Percentiles rank a stretch among this genome's conserved stretches.
Conservation (phyloP, 1,140 invertebrate species). For the Uloborus diversus region DNA sequence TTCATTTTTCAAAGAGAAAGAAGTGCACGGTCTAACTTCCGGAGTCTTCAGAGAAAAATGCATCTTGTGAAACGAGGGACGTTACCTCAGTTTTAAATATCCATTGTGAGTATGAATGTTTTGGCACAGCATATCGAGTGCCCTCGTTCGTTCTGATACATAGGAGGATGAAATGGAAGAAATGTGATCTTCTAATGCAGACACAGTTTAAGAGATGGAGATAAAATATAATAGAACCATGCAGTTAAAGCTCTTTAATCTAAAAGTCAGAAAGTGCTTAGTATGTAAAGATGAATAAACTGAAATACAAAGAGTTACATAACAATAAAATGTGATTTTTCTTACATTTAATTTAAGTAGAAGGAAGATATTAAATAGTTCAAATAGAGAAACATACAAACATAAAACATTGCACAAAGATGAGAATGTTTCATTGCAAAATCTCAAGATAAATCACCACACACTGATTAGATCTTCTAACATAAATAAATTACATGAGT, state of each 20-base stretch:
- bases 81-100: slow-evolving; percentile 4
- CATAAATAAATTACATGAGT: too few relatives aligned
- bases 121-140: slow-evolving; percentile 47
- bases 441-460: too few relatives aligned
- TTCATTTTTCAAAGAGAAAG: neutral
- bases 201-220: too few relatives aligned
- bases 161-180: slow-evolving; percentile 7
- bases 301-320: too few relatives aligned
- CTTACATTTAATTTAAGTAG: neutral
- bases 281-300: too few relatives aligned
- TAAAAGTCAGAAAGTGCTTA: neutral
- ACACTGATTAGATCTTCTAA: too few relatives aligned
- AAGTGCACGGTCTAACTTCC: slow-evolving; percentile 17
- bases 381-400: neutral
- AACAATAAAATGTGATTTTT: too few relatives aligned
- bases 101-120: neutral
- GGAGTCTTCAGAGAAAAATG: slow-evolving; percentile 13
- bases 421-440: too few relatives aligned
- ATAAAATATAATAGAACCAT: neutral
- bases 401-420: neutral
- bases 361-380: too few relatives aligned
- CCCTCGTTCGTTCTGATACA: slow-evolving; percentile 33
- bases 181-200: too few relatives aligned
- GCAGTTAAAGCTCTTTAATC: slow-evolving; percentile 24
- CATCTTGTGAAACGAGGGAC: slow-evolving; percentile 21